These are phyloP conservation scores for Coranthus polyacanthus DNA, from an alignment of 2,797 vertebrate genomes.

Conservation along the genomic window DNA sequence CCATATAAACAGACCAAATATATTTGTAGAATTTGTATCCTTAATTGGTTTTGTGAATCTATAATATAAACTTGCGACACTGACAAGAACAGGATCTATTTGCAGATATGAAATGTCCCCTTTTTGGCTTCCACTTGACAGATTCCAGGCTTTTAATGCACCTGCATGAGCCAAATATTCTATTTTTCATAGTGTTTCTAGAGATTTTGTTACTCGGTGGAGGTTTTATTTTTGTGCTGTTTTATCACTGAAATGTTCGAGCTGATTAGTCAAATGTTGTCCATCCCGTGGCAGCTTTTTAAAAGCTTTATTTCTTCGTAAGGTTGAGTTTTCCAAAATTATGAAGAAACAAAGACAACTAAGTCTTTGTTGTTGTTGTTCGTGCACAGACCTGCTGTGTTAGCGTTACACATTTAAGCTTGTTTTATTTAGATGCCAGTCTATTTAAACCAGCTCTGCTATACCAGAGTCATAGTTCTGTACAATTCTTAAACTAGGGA, in stretches of 20 bases:
- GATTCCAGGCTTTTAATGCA: background rate
- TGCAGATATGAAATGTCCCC: background rate
- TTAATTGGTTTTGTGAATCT: background rate
- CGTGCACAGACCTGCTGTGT: background rate
- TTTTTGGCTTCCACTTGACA: background rate
- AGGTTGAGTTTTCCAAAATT: background rate
- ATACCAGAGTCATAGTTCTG: background rate
- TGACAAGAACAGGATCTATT: background rate
- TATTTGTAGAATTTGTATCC: background rate
- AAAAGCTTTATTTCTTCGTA: background rate
- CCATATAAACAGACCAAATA: constrained; percentile 5
- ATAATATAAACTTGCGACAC: background rate
- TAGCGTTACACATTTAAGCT: background rate
- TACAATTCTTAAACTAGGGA: background rate
- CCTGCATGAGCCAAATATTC: background rate
- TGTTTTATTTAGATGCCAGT: background rate
- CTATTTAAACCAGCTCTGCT: too few relatives aligned
- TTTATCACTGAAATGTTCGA: background rate
- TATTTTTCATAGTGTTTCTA: background rate
- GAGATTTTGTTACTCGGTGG: background rate
- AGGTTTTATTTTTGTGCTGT: background rate
- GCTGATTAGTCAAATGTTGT: background rate
- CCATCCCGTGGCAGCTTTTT: background rate
- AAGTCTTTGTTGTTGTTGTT: background rate
- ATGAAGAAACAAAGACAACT: background rate